These are phyloP conservation scores for Capreolus pygargus DNA, from an alignment of 2,113 vertebrate species.

Conservation along the genomic window DNA sequence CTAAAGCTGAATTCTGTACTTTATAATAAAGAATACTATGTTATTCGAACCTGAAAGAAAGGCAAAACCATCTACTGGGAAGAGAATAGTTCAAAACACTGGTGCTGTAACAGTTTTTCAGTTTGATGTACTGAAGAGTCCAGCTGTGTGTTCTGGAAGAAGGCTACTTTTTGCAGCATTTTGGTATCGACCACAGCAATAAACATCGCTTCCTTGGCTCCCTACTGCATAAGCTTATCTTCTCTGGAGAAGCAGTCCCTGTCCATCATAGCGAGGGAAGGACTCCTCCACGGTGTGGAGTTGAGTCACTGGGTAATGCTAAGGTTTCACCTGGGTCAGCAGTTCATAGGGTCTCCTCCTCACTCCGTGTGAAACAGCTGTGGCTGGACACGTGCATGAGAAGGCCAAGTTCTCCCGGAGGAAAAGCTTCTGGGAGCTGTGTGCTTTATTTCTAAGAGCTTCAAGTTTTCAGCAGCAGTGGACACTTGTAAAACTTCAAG, in stretches of 20 bases:
- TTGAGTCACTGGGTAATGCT: neutral
- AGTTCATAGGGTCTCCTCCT: neutral
- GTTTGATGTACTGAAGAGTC: rapidly evolving
- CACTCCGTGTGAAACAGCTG: neutral
- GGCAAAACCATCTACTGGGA: neutral
- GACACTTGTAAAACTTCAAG: neutral
- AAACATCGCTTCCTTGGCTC: neutral
- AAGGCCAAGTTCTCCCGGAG: neutral
- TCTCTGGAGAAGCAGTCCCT: neutral
- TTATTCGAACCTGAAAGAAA: neutral
- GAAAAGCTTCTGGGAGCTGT: neutral
- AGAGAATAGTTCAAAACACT: neutral
- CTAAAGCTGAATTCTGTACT: neutral
- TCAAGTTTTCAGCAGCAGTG: neutral
- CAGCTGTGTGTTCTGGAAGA: neutral
- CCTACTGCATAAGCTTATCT: neutral
- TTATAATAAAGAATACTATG: neutral
- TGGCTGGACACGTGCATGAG: neutral
- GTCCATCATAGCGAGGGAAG: neutral
- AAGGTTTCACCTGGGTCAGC: neutral
- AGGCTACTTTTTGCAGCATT: rapidly evolving
- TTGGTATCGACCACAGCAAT: rapidly evolving
- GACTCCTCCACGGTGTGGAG: neutral
- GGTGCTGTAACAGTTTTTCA: neutral
- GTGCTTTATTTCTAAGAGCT: neutral